A percentile compares a stretch with the other conserved stretches of the same genome.
Conservation (phyloP, 2,113 vertebrate genomes). For the Nansenia antarctica region DNA sequence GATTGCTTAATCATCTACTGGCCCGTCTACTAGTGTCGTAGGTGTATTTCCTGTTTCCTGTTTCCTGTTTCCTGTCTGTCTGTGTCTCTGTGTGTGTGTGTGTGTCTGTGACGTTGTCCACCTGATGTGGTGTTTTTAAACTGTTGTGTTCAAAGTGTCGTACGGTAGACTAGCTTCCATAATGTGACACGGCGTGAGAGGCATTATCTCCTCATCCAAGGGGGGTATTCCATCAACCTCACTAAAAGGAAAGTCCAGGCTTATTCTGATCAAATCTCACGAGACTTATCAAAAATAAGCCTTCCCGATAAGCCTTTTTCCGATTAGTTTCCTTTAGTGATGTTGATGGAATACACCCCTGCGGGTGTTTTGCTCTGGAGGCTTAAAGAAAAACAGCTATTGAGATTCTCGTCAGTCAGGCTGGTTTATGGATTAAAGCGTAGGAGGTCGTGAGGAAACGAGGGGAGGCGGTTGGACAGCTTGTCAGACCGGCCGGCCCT, state of each 20-base stretch:
- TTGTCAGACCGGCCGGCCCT: constrained; percentile 6
- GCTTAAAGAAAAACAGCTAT: constrained; percentile 51
- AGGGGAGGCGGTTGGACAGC: not conserved
- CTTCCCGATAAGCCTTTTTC: too few relatives aligned
- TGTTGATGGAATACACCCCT: too few relatives aligned
- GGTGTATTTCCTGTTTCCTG: constrained; percentile 1
- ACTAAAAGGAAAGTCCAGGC: too few relatives aligned
- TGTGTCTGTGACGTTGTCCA: not conserved
- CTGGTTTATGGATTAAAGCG: constrained; percentile 46
- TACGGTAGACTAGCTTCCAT: not conserved
- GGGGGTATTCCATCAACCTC: too few relatives aligned
- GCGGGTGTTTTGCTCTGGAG: constrained; percentile 22
- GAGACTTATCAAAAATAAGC: too few relatives aligned
- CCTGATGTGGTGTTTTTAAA: not conserved
- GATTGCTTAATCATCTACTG: constrained; percentile 29
- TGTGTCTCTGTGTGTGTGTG: constrained; percentile 4
- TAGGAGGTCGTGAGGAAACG: too few relatives aligned
- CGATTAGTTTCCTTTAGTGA: too few relatives aligned
- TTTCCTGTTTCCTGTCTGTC: not conserved
- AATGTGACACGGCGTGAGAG: constrained; percentile 5
- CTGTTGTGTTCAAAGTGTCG: not conserved
- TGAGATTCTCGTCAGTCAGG: constrained; percentile 2
- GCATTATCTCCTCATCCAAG: not conserved
- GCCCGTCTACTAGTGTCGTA: not conserved
- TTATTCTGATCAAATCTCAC: too few relatives aligned